Conservation (phyloP, 2,797 vertebrate genomes). For the Pristis pectinata region DNA sequence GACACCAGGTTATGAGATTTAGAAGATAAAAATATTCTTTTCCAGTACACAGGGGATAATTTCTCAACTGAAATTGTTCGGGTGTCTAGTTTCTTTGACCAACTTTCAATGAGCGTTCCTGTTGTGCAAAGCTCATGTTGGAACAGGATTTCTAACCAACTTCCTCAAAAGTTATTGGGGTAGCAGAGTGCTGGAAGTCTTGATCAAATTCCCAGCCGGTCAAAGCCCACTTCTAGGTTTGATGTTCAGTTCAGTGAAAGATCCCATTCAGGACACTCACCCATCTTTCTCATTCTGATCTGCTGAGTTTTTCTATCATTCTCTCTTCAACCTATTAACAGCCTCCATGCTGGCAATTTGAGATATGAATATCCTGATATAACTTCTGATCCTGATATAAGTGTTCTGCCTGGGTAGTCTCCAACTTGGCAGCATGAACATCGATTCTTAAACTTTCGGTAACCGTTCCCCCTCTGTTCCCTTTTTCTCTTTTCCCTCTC, state of each 20-base stretch:
- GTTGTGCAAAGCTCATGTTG: background rate
- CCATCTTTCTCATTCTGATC: background rate
- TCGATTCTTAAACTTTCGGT: too few species aligned
- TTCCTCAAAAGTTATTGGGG: background rate
- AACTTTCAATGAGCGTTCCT: background rate
- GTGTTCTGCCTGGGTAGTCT: too few species aligned
- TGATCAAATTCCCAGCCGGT: background rate
- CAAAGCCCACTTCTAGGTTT: background rate
- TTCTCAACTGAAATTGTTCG: background rate
- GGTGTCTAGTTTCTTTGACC: background rate
- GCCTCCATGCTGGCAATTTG: background rate
- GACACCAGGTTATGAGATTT: background rate
- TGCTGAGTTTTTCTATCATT: background rate
- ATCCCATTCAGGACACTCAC: background rate
- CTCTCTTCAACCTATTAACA: background rate
- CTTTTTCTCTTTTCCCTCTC: too few species aligned
- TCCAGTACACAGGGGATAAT: background rate
- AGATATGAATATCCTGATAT: background rate
- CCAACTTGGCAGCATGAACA: too few species aligned
- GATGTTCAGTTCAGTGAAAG: background rate
- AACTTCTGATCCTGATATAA: too few species aligned
- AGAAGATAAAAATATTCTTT: background rate
- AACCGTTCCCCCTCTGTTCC: too few species aligned
- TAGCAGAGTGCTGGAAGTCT: background rate
- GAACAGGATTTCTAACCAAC: background rate